Conservation (phyloP, 2,797 vertebrate species). For the Lithobates pipiens region DNA sequence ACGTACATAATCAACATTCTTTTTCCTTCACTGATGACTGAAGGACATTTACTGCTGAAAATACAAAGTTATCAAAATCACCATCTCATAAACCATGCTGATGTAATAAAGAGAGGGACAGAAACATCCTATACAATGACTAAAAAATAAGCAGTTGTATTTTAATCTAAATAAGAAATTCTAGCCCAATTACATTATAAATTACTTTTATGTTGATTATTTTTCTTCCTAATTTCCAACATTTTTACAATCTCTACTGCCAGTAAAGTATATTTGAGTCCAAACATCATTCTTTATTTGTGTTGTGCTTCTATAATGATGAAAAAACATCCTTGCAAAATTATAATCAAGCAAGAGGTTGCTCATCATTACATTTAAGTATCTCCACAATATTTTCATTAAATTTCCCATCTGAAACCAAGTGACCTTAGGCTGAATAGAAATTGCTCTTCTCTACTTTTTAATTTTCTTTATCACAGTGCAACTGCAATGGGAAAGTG, state of each 20-base stretch:
- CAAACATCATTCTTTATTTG: conserved; percentile 20
- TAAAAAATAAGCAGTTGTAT: conserved; percentile 25
- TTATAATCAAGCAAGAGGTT: conserved; percentile 50
- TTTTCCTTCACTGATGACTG: conserved; percentile 33
- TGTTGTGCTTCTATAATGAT: conserved; percentile 53
- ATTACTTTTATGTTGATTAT: conserved; percentile 50
- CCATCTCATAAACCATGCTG: conserved; percentile 22
- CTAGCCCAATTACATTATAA: conserved; percentile 38
- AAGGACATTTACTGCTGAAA: conserved; percentile 28
- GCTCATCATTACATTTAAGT: conserved; percentile 49
- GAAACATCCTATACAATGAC: neutral
- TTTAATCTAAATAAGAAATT: conserved; percentile 31
- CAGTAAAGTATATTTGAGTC: conserved; percentile 14
- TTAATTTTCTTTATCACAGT: conserved; percentile 48
- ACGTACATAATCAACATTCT: neutral
- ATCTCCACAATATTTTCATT: conserved; percentile 42
- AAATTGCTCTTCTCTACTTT: conserved; percentile 45
- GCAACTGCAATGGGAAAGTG: conserved; percentile 7
- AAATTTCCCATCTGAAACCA: conserved; percentile 25
- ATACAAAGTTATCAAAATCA: conserved; percentile 36
- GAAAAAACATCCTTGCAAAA: conserved; percentile 43
- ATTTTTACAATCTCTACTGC: conserved; percentile 29
- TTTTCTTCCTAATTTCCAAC: conserved; percentile 46
- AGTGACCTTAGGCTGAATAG: conserved; percentile 40
- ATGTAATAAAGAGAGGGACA: conserved; percentile 9